Conservation (phyloP, 2,888 invertebrate species). For the Entomobrya multifasciata region DNA sequence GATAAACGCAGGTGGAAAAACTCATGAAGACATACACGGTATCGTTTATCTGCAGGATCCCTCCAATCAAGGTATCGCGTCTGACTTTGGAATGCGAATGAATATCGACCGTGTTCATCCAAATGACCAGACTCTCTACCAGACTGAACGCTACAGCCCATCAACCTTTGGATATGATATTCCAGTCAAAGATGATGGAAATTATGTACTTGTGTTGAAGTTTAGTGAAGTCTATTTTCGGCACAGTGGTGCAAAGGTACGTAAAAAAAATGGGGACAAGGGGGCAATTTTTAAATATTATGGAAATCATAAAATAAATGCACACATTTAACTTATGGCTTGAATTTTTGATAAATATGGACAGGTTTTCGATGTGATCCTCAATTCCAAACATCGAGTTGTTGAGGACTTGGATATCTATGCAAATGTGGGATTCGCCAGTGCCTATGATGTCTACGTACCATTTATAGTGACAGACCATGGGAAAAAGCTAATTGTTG, state of each 20-base stretch:
- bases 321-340: too few relatives aligned
- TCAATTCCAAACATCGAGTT: conserved; percentile 95
- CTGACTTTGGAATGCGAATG: conserved; percentile 95
- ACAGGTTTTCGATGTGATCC: conserved; percentile 92
- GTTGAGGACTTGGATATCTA: conserved; percentile 96
- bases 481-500: conserved; percentile 88
- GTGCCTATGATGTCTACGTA: conserved; percentile 96
- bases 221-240: conserved; percentile 96
- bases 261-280: too few relatives aligned
- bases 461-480: conserved; percentile 89
- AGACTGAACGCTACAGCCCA: conserved; percentile 92
- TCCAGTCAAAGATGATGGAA: conserved; percentile 92
- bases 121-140: conserved; percentile 91
- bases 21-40: conserved; percentile 87
- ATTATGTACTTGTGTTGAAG: conserved; percentile 90
- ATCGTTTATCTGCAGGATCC: conserved; percentile 93
- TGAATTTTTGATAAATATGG: too few relatives aligned
- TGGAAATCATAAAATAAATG: too few relatives aligned
- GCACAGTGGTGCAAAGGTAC: neutral
- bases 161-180: conserved; percentile 95
- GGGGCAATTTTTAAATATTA: too few relatives aligned
- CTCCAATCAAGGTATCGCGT: conserved; percentile 87
- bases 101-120: conserved; percentile 90
- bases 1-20: conserved; percentile 94
- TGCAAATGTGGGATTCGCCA: conserved; percentile 93